Conservation (phyloP, 2,113 vertebrate species). For the Platanista minor region DNA sequence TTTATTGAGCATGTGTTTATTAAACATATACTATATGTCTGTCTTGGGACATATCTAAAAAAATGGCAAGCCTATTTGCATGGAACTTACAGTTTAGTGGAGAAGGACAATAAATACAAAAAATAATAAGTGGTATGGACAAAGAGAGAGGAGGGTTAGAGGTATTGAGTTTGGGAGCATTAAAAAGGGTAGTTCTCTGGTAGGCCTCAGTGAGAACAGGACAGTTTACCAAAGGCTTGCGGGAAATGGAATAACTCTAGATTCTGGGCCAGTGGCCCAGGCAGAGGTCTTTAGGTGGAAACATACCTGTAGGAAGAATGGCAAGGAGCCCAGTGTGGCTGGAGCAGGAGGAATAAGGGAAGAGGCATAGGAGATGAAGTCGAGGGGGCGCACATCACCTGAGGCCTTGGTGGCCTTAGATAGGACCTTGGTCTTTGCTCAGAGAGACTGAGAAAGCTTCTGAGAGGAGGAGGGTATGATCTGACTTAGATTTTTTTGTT, state of each 20-base stretch:
- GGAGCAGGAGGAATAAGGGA: neutral
- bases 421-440: neutral
- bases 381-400: neutral
- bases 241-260: neutral
- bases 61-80: neutral
- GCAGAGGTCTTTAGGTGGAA: neutral
- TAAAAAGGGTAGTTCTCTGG: neutral
- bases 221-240: neutral
- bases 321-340: neutral
- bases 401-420: neutral
- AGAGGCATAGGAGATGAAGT: neutral
- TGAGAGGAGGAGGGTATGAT: neutral
- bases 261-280: neutral
- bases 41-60: neutral
- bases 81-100: neutral
- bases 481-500: slow-evolving; percentile 10
- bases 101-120: neutral
- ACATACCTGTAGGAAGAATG: neutral
- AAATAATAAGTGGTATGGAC: neutral
- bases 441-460: neutral
- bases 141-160: neutral
- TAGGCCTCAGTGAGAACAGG: neutral
- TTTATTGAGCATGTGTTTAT: neutral
- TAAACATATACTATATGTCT: neutral
- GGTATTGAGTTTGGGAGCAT: neutral